Base-by-base conservation (phyloP, 2,888 invertebrate genomes). In the Rhamnusium bicolor region DNA sequence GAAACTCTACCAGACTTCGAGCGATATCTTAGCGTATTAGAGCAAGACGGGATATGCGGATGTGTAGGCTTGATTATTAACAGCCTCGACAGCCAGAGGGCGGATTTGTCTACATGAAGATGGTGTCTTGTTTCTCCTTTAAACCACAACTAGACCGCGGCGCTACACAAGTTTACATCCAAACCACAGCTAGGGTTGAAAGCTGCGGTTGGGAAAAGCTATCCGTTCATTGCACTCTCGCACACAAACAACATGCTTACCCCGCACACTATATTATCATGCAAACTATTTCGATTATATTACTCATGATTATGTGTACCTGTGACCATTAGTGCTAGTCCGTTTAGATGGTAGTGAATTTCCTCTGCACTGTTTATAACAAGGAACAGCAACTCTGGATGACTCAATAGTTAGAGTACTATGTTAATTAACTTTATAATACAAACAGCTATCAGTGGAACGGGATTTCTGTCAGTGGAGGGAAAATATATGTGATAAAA, bases 141-240 rank as follows among this genome's bases (percentile, higher is more conserved):
- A 71, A 75, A 79, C 81, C 86, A 84, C 85, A 81, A 82, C 82
- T 81, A 81, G 79, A 84, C 86, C 86, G 81, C 85, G 81, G 84
- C 85, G 84, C 85, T 85, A 84, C 85, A 85, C 85, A 85, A 86
- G 86, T 87, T 86, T 86, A 86, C 86, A 86, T 85, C 82, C 76
- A 77, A 80, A 86, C 87, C 85, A 84, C 86, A 85, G 80, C 85
- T 82, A 82, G 81, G 85, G 83, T 82, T 81, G 79, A 79, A 74
- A 73, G 84, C 80, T 85, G 85, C 82, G 85, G 76, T 63, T 56
- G 68, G 19, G 29, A 14, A n/a, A 16, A 21, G 47, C 29, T 53
- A 65, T 19, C 62, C 62, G 62, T 62, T 62, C 62, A 29, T 47
- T 62, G 47, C 62, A 47, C 24, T 58, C 29, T 16, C 14, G 29